Evolutionary conservation across 2,113 vertebrate genomes (phyloP).

Genomic region (Taurulus bubalis): DNA sequence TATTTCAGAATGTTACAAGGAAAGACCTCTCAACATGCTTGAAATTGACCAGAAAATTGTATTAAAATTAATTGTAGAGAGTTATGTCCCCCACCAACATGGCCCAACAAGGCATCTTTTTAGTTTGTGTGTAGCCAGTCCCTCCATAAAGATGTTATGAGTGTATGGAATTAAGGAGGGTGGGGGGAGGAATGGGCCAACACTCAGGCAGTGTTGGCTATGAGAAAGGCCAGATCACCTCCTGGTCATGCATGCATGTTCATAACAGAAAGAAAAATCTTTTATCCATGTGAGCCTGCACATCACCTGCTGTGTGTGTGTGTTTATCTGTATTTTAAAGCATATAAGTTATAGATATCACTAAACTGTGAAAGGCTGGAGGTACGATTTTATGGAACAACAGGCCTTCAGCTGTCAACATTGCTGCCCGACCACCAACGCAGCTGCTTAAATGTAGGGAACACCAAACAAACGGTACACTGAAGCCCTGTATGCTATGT

Average conservation of each 20-base stretch:
- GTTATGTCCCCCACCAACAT: conserved; percentile 33
- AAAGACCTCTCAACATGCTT: conserved; percentile 54
- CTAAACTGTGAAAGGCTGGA: conserved; percentile 47
- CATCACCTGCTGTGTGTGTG: conserved; percentile 50
- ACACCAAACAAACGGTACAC: conserved; percentile 52
- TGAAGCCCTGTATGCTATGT: conserved; percentile 2
- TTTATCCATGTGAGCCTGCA: conserved; percentile 1
- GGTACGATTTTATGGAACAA: conserved; percentile 66
- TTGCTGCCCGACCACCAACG: conserved; percentile 55
- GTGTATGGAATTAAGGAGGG: conserved; percentile 28
- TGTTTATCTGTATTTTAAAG: conserved; percentile 46
- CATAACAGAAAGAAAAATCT: conserved; percentile 17
- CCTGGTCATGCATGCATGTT: conserved; percentile 37
- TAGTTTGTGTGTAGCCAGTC: conserved; percentile 43
- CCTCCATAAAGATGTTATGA: conserved; percentile 59
- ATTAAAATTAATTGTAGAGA: conserved; percentile 46
- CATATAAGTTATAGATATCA: conserved; percentile 61
- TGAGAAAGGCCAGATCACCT: conserved; percentile 67
- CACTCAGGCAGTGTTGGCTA: conserved; percentile 38
- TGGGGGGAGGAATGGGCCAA: conserved; percentile 12
- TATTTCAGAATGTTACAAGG: conserved; percentile 58
- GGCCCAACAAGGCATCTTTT: conserved; percentile 43
- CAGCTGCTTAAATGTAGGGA: conserved; percentile 62
- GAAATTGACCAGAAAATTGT: conserved; percentile 58
- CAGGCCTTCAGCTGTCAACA: conserved; percentile 77